Evolutionary conservation across 1,140 invertebrate species (phyloP).

Genomic region (Bombus impatiens): DNA sequence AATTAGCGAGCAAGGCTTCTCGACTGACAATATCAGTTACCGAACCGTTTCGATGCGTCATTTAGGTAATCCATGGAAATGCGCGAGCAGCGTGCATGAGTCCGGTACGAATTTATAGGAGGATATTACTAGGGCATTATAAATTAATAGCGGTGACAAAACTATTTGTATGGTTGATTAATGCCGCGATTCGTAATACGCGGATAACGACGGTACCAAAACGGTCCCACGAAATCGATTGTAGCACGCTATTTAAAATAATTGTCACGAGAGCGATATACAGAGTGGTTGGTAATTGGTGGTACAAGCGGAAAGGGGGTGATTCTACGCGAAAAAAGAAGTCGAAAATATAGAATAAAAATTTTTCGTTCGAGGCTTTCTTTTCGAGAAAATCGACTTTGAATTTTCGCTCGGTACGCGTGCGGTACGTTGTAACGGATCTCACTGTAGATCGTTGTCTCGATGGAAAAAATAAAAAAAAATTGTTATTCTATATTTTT

Average conservation of each 20-base stretch:
- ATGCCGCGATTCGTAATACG: slow-evolving; percentile 28
- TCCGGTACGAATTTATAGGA: slow-evolving; percentile 15
- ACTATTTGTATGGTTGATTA: slow-evolving; percentile 46
- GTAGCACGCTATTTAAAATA: slow-evolving; percentile 22
- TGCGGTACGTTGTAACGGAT: no score
- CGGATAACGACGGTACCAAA: slow-evolving; percentile 19
- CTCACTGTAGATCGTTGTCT: no score
- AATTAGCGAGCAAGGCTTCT: background rate
- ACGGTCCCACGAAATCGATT: slow-evolving; percentile 11
- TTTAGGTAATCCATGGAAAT: slow-evolving; percentile 27
- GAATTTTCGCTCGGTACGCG: no score
- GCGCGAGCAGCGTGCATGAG: background rate
- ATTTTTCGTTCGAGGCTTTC: no score
- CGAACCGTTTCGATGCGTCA: background rate
- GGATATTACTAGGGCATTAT: slow-evolving; percentile 38
- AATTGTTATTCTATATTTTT: no score
- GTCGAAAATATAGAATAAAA: no score
- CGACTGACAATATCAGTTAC: slow-evolving; percentile 23
- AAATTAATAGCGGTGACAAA: slow-evolving; percentile 49
- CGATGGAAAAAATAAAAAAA: no score
- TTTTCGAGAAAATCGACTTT: no score
- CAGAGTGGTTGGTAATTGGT: no score
- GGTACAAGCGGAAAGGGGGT: no score
- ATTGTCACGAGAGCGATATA: background rate
- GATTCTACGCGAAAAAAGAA: no score